Conservation (phyloP, 2,888 invertebrate genomes). For the Minunthozetes semirufus region DNA sequence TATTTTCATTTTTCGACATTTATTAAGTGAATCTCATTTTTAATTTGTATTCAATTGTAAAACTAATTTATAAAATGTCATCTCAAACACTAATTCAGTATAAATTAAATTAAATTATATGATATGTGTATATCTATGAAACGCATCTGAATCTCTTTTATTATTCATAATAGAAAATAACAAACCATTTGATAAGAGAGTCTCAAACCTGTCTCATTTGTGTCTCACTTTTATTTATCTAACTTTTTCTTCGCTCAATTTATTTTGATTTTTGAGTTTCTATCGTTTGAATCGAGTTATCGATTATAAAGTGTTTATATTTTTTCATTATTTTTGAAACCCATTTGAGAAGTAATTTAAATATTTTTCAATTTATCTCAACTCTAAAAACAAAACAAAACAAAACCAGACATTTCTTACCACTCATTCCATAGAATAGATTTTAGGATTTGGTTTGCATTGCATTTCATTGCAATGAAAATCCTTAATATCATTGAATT, state of each 20-base stretch:
- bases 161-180: not conserved
- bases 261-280: too few relatives aligned
- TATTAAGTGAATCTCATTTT: not conserved
- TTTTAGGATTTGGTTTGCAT: too few relatives aligned
- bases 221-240: not conserved
- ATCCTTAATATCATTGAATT: too few relatives aligned
- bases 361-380: too few relatives aligned
- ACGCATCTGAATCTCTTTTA: not conserved
- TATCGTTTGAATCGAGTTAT: too few relatives aligned
- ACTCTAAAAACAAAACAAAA: too few relatives aligned
- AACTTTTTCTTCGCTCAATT: not conserved
- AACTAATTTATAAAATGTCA: slow-evolving; percentile 6
- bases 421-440: too few relatives aligned
- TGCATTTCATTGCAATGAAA: too few relatives aligned
- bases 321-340: too few relatives aligned
- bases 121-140: not conserved
- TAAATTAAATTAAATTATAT: slow-evolving; percentile 1
- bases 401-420: too few relatives aligned
- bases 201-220: not conserved
- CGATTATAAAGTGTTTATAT: too few relatives aligned
- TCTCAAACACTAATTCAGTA: slow-evolving; percentile 11
- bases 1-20: not conserved
- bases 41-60: slow-evolving; percentile 1
- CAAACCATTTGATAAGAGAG: slow-evolving; percentile 17
- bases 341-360: too few relatives aligned